phyloP scores from a whole-genome alignment of 2,797 vertebrate genomes.

The Pelochelys cantorii region DNA sequence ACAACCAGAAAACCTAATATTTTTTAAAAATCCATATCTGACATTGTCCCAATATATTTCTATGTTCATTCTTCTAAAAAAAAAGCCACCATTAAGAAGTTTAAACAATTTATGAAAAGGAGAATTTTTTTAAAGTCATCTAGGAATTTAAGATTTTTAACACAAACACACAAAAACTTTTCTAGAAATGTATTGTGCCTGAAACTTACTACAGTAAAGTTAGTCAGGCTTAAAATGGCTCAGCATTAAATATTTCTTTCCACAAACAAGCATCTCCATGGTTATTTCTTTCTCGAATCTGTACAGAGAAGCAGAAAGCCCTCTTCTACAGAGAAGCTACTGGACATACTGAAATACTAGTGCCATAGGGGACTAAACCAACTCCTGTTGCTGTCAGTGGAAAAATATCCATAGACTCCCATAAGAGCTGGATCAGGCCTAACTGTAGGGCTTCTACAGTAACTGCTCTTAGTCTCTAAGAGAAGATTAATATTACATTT shows the following conservation, averaged over 20 bases:
- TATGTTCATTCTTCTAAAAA: background rate
- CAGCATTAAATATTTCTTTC: background rate
- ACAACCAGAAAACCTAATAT: background rate
- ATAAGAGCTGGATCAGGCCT: background rate
- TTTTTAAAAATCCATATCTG: background rate
- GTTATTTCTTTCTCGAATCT: background rate
- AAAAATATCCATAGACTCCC: background rate
- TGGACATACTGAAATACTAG: background rate
- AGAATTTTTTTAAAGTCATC: background rate
- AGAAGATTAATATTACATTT: background rate
- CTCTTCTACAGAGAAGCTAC: background rate
- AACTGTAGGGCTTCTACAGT: background rate
- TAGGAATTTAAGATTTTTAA: background rate
- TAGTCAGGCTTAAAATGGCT: background rate
- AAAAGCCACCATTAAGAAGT: background rate
- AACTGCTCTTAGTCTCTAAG: background rate
- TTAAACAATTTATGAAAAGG: background rate
- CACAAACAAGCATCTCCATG: background rate
- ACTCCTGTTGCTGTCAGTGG: background rate
- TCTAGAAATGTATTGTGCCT: background rate
- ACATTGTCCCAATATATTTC: background rate
- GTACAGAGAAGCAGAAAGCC: background rate
- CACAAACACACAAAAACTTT: background rate
- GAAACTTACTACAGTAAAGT: background rate
- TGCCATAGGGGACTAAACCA: background rate